A percentile compares a stretch with the other conserved stretches of the same genome.
Conservation (phyloP, 1,140 invertebrate species). For the Lepidotrigona ventralis region DNA sequence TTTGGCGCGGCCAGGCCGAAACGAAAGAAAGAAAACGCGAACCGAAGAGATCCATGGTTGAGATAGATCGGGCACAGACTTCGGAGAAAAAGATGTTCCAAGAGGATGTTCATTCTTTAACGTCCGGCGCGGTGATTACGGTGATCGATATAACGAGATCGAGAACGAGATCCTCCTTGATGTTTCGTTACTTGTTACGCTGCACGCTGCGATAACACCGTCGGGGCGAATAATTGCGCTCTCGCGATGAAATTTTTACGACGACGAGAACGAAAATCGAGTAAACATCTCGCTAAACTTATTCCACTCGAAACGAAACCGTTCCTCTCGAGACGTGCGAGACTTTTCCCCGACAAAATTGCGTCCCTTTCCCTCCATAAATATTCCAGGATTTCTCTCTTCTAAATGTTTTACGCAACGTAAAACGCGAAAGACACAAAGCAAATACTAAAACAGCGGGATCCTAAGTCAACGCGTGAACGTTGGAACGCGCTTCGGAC, state of each 20-base stretch:
- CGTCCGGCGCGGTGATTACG: constrained; percentile 15
- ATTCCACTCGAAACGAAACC: neutral
- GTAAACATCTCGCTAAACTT: neutral
- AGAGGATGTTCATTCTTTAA: constrained; percentile 34
- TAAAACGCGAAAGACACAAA: neutral
- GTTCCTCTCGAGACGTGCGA: no score
- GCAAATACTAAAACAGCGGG: neutral
- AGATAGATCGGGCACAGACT: neutral
- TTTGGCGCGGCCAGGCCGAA: neutral
- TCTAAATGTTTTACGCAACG: neutral
- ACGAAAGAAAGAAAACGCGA: neutral
- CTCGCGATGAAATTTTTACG: no score
- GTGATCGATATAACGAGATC: constrained; percentile 12
- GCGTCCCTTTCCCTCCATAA: neutral
- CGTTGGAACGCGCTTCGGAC: neutral
- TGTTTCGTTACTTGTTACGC: neutral
- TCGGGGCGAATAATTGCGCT: no score
- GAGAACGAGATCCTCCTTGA: neutral
- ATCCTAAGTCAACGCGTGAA: neutral
- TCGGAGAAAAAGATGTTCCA: constrained; percentile 4
- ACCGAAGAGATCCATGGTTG: neutral
- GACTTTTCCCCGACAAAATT: neutral
- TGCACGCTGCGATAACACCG: neutral
- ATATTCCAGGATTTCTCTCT: neutral
- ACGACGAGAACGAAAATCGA: neutral